Conservation (phyloP, 2,888 invertebrate species). For the Dynastes maya region DNA sequence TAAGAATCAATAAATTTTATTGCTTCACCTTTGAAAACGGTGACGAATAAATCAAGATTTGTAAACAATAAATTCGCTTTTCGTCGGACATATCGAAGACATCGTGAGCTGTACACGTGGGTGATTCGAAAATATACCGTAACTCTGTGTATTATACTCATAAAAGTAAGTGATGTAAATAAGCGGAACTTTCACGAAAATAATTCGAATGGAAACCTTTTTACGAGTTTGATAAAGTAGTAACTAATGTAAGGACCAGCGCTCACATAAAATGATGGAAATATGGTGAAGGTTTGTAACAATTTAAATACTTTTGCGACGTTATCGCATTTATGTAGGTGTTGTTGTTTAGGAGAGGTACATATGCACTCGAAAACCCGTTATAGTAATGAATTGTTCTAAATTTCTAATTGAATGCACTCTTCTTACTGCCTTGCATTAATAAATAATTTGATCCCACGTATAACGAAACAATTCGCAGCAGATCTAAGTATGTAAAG, state of each 20-base stretch:
- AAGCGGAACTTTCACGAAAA: slow-evolving; percentile 29
- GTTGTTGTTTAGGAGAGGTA: neutral
- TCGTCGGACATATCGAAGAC: neutral
- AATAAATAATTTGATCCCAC: too few relatives aligned
- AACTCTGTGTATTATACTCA: neutral
- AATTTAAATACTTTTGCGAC: slow-evolving; percentile 4
- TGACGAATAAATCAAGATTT: slow-evolving; percentile 15
- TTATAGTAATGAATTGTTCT: too few relatives aligned
- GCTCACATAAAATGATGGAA: neutral
- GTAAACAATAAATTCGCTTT: slow-evolving; percentile 18
- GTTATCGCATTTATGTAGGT: neutral
- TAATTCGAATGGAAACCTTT: slow-evolving; percentile 28
- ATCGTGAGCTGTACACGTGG: slow-evolving; percentile 16
- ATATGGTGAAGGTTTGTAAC: slow-evolving; percentile 3
- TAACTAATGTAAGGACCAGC: neutral
- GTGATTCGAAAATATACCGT: slow-evolving; percentile 18
- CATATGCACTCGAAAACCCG: too few relatives aligned
- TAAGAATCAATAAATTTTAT: slow-evolving; percentile 11
- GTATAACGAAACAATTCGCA: too few relatives aligned
- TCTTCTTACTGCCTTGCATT: too few relatives aligned
- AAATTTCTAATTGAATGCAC: too few relatives aligned
- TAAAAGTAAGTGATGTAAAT: slow-evolving; percentile 15
- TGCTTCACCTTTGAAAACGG: neutral
- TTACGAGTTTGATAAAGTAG: slow-evolving; percentile 31
- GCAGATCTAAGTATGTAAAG: too few relatives aligned